Conservation (phyloP, 2,113 vertebrate genomes). For the Nematolebias whitei region DNA sequence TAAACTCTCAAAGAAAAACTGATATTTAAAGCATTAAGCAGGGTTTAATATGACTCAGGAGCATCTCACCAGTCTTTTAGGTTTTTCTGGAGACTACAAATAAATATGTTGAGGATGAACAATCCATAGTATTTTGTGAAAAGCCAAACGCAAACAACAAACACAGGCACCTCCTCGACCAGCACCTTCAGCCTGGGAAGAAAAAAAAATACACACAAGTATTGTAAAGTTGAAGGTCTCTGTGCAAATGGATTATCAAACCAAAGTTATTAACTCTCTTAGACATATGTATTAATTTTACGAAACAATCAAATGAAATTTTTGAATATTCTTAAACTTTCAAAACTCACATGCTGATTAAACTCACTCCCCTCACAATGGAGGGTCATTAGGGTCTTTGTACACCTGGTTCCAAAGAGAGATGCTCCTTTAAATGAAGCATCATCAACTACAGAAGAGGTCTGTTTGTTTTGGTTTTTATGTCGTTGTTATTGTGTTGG, state of each 20-base stretch:
- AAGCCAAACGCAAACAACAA: constrained; percentile 52
- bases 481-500: too few species aligned
- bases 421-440: too few species aligned
- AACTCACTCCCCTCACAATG: too few species aligned
- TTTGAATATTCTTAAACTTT: too few species aligned
- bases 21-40: not conserved
- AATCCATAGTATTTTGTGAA: constrained; percentile 20
- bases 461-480: too few species aligned
- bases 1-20: not conserved
- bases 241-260: too few species aligned
- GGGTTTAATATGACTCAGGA: not conserved
- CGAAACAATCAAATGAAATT: too few species aligned
- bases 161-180: not conserved
- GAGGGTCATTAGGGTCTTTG: too few species aligned
- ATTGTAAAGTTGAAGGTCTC: not conserved
- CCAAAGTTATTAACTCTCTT: too few species aligned
- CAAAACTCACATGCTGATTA: too few species aligned
- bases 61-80: constrained; percentile 48
- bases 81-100: constrained; percentile 51
- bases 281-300: not conserved
- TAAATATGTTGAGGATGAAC: constrained; percentile 40
- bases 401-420: too few species aligned
- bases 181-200: constrained; percentile 48
- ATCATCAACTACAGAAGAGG: too few species aligned
- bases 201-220: constrained; percentile 1